These are phyloP conservation scores for Isichthys henryi DNA, from an alignment of 2,113 vertebrate species.

Conservation along the genomic window DNA sequence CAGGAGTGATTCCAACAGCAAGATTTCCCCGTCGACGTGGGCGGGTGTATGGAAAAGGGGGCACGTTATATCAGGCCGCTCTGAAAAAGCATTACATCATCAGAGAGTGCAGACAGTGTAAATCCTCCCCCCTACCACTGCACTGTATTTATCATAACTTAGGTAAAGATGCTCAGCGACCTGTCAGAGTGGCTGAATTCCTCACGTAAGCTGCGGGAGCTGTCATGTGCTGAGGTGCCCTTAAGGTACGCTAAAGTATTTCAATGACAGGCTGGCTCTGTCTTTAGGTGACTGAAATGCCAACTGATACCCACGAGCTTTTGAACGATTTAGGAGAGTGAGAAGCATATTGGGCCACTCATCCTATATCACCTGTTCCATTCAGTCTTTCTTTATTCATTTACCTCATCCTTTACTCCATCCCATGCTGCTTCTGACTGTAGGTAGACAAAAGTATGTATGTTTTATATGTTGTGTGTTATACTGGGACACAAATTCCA, in stretches of 20 bases:
- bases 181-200: background rate
- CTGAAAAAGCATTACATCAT: background rate
- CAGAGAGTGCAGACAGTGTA: background rate
- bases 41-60: background rate
- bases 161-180: background rate
- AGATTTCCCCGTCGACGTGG: slow-evolving; percentile 24
- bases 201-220: background rate
- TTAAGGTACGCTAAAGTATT: background rate
- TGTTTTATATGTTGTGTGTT: background rate
- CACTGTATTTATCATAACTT: background rate
- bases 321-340: background rate
- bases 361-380: background rate
- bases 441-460: background rate
- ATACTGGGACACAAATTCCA: background rate
- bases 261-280: background rate
- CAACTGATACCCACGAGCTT: background rate
- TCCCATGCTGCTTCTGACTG: background rate
- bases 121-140: background rate
- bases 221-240: background rate
- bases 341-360: background rate
- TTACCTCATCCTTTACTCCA: background rate
- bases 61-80: background rate
- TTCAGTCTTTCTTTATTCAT: background rate
- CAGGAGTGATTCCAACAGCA: slow-evolving; percentile 44
- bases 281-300: background rate